A percentile compares a stretch with the other conserved stretches of the same genome.
Conservation (phyloP, 2,113 vertebrate species). For the Sinocyclocheilus maitianheensis region DNA sequence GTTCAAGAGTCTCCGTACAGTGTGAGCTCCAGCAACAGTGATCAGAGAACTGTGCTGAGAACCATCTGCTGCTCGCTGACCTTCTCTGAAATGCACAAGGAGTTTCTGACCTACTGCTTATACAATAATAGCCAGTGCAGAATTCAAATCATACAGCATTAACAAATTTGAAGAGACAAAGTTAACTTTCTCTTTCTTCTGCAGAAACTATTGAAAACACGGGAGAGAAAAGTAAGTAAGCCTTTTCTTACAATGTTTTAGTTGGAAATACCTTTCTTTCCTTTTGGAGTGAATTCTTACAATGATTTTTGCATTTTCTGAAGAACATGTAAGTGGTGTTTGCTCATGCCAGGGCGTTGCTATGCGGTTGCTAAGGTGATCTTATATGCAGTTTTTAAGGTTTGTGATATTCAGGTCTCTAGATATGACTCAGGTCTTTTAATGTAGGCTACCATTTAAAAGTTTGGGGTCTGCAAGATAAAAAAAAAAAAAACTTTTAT, state of each 20-base stretch:
- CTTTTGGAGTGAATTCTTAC: too few species aligned
- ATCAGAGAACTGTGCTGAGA: constrained; percentile 39
- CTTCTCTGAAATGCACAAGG: constrained; percentile 32
- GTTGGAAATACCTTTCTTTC: too few species aligned
- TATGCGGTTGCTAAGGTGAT: too few species aligned
- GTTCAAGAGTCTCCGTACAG: constrained; percentile 46
- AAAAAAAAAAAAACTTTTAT: neutral
- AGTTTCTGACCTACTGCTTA: constrained; percentile 14
- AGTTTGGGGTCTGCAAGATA: neutral
- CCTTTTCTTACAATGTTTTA: neutral
- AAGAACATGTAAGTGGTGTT: too few species aligned
- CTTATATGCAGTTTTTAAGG: too few species aligned
- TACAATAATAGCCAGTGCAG: neutral
- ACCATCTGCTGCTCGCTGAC: constrained; percentile 50
- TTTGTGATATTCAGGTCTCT: too few species aligned
- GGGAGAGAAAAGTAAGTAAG: constrained; percentile 90
- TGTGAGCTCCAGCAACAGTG: constrained; percentile 14
- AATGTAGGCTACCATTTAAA: neutral
- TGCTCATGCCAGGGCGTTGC: too few species aligned
- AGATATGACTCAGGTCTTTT: neutral
- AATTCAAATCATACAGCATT: constrained; percentile 14
- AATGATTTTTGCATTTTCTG: neutral
- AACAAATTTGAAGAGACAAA: neutral
- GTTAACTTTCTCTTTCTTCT: constrained; percentile 52
- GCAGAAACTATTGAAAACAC: constrained; percentile 90